Conservation (phyloP, 2,797 vertebrate species). For the Crypturellus tataupa region DNA sequence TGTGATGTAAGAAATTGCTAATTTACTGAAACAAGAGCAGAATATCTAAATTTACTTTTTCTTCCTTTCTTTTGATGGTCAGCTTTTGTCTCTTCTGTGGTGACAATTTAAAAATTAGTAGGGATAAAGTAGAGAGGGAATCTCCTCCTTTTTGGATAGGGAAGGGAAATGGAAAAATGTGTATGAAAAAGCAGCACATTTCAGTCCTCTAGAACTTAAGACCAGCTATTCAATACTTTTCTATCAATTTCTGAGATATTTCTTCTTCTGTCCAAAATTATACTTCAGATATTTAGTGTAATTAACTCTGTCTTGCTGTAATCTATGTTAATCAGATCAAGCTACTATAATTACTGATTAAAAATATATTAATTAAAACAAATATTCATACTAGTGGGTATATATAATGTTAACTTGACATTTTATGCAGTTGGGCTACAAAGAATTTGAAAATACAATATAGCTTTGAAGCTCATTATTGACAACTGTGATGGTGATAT, state of each 20-base stretch:
- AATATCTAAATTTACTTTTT: not conserved
- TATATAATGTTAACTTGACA: not conserved
- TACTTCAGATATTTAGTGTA: not conserved
- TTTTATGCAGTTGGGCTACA: not conserved
- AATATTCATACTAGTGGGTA: not conserved
- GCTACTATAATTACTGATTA: not conserved
- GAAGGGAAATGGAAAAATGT: not conserved
- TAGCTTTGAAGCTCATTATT: not conserved
- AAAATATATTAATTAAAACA: conserved; percentile 1
- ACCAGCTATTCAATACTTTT: not conserved
- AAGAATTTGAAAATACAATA: not conserved
- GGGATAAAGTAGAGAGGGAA: not conserved
- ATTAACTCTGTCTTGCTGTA: not conserved
- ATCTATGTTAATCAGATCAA: not conserved
- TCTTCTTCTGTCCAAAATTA: not conserved
- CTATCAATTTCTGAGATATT: not conserved
- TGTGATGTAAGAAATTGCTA: not conserved
- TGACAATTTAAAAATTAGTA: not conserved
- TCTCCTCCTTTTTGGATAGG: not conserved
- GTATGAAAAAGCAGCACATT: not conserved
- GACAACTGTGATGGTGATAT: not conserved
- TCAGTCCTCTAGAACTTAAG: not conserved
- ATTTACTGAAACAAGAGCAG: not conserved
- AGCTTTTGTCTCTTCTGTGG: not conserved
- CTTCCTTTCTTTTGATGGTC: not conserved